These are phyloP conservation scores for Tupiocoris notatus DNA, from an alignment of 2,888 invertebrate genomes.

Conservation along the genomic window DNA sequence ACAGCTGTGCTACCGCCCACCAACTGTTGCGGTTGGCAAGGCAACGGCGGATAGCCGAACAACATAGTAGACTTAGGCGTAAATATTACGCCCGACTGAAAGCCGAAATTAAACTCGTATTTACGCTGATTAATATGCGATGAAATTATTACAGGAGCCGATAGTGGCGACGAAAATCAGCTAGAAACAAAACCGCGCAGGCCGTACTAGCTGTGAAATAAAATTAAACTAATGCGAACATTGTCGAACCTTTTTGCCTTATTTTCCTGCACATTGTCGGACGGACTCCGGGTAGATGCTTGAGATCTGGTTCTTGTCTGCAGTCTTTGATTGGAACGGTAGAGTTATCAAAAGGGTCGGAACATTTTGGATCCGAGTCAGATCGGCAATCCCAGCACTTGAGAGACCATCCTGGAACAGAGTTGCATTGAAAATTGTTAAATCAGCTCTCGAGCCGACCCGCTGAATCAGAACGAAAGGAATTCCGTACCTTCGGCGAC, in stretches of 20 bases:
- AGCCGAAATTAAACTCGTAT: too few relatives aligned
- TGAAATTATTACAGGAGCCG: too few relatives aligned
- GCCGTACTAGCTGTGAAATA: too few relatives aligned
- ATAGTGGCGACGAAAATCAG: too few relatives aligned
- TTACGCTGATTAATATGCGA: too few relatives aligned
- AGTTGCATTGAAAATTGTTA: neutral
- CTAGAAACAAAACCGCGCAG: too few relatives aligned
- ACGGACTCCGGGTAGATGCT: slow-evolving; percentile 66
- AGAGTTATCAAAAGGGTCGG: slow-evolving; percentile 87
- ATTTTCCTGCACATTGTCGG: slow-evolving; percentile 90
- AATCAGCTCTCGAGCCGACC: neutral
- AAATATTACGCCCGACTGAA: too few relatives aligned
- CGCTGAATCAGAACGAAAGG: neutral
- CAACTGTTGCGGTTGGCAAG: neutral
- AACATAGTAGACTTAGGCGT: neutral
- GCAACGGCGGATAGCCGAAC: neutral
- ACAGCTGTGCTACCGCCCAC: neutral
- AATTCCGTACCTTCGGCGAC: slow-evolving; percentile 13
- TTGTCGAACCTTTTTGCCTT: slow-evolving; percentile 81
- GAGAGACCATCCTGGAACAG: slow-evolving; percentile 53
- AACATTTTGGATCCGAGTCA: slow-evolving; percentile 83
- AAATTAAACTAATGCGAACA: too few relatives aligned
- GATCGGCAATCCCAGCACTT: slow-evolving; percentile 93
- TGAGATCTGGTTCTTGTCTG: slow-evolving; percentile 59
- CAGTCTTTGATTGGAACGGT: slow-evolving; percentile 84